Evolutionary conservation across 1,140 invertebrate species (phyloP).

Genomic region (Drosophila gunungcola): DNA sequence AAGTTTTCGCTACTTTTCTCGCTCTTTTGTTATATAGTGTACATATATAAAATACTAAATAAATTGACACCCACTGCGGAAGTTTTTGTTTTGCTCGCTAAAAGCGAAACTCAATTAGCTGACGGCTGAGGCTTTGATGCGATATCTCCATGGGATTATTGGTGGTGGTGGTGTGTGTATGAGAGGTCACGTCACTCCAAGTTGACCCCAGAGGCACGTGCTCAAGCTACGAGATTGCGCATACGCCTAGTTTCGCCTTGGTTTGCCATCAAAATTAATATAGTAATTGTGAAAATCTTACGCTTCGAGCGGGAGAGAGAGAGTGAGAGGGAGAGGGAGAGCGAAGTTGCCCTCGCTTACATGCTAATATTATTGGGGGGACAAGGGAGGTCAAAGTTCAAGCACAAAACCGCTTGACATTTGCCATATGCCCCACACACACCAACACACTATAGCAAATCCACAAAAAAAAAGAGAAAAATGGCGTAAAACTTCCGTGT

Average conservation of each 20-base stretch:
- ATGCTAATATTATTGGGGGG: conserved; percentile 33
- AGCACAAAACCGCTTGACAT: conserved; percentile 47
- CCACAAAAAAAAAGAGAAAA: neutral
- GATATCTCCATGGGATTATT: conserved; percentile 13
- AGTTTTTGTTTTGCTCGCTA: conserved; percentile 31
- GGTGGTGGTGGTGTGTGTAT: neutral
- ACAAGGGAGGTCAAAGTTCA: conserved; percentile 46
- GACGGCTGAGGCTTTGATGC: neutral
- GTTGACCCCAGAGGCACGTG: conserved; percentile 42
- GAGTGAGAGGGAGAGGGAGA: neutral
- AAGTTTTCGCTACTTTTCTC: conserved; percentile 23
- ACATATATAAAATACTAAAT: neutral
- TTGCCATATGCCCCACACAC: conserved; percentile 34
- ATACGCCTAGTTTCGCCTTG: conserved; percentile 39
- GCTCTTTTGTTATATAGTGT: neutral
- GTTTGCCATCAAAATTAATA: conserved; percentile 42
- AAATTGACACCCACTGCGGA: conserved; percentile 52
- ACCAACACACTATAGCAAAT: conserved; percentile 9
- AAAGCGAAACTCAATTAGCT: conserved; percentile 37
- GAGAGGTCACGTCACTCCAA: conserved; percentile 27
- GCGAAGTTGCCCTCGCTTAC: conserved; percentile 36
- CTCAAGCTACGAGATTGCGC: conserved; percentile 30
- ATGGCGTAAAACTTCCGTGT: conserved; percentile 15
- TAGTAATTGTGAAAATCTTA: conserved; percentile 44
- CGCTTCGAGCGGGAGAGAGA: conserved; percentile 4